Evolutionary conservation across 1,140 invertebrate genomes (phyloP).

Genomic region (Brachionus paranguensis): DNA sequence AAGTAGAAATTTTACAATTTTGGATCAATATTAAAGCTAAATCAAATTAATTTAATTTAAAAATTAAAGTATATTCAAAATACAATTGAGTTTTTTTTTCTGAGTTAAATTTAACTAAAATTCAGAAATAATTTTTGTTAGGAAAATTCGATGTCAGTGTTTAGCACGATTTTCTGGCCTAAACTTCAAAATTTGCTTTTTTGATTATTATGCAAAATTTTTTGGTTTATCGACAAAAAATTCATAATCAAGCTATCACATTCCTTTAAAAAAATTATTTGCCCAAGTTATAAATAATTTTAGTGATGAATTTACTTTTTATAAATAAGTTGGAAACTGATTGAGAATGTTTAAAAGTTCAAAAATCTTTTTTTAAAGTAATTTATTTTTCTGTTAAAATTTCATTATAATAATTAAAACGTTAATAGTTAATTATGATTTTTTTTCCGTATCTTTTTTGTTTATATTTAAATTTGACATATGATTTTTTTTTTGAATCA

Average conservation of each 20-base stretch:
- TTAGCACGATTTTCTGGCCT: neutral
- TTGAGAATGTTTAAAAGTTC: neutral
- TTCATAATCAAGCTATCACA: neutral
- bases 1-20: neutral
- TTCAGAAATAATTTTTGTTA: neutral
- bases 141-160: neutral
- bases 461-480: too few species aligned
- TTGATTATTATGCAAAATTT: neutral
- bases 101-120: neutral
- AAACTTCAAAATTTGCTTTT: neutral
- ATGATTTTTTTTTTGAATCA: too few species aligned
- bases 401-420: neutral
- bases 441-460: neutral
- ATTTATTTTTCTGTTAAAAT: neutral
- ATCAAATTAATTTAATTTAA: neutral
- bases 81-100: too few species aligned
- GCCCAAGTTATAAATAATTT: neutral
- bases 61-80: neutral
- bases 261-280: neutral
- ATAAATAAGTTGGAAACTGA: neutral
- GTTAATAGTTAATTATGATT: neutral
- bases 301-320: neutral
- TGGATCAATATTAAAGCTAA: neutral
- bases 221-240: neutral
- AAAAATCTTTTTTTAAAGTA: neutral